Evolutionary conservation across 2,888 invertebrate genomes (phyloP).

Genomic region (Drosophila recens): DNA sequence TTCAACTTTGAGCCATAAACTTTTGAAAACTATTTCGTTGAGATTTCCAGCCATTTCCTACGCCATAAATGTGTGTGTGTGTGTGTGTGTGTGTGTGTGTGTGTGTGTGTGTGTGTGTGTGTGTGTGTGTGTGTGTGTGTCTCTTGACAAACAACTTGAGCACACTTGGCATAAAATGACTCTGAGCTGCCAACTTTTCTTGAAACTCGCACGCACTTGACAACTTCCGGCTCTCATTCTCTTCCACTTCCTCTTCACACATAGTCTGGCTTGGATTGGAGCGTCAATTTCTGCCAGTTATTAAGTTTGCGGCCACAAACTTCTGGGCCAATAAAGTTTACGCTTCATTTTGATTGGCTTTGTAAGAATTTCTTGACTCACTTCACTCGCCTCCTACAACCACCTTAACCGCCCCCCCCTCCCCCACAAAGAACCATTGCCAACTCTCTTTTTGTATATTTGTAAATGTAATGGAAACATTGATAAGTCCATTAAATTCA

Average conservation of each 20-base stretch:
- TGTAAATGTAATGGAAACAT: constrained; percentile 16
- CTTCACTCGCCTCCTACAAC: neutral
- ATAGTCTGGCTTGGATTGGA: constrained; percentile 23
- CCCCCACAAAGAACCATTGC: neutral
- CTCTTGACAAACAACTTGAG: constrained; percentile 58
- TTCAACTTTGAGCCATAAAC: constrained; percentile 19
- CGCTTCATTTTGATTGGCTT: constrained; percentile 60
- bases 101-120: constrained; percentile 29
- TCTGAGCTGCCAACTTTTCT: constrained; percentile 50
- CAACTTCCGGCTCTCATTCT: constrained; percentile 54
- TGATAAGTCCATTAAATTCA: constrained; percentile 20
- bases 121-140: constrained; percentile 7
- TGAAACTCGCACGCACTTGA: constrained; percentile 49
- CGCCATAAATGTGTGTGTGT: constrained; percentile 24
- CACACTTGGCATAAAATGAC: constrained; percentile 53
- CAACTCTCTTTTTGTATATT: neutral
- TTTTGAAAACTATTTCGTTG: constrained; percentile 45
- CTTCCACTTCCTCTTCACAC: constrained; percentile 1
- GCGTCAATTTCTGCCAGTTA: constrained; percentile 52
- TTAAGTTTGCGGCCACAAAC: constrained; percentile 71
- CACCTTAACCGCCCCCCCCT: neutral
- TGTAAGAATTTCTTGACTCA: constrained; percentile 9
- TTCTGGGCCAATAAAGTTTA: constrained; percentile 64
- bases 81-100: constrained; percentile 10
- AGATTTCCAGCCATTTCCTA: constrained; percentile 1